phyloP scores from a whole-genome alignment of 1,140 invertebrate species.

The Aphelenchoides avenae region DNA sequence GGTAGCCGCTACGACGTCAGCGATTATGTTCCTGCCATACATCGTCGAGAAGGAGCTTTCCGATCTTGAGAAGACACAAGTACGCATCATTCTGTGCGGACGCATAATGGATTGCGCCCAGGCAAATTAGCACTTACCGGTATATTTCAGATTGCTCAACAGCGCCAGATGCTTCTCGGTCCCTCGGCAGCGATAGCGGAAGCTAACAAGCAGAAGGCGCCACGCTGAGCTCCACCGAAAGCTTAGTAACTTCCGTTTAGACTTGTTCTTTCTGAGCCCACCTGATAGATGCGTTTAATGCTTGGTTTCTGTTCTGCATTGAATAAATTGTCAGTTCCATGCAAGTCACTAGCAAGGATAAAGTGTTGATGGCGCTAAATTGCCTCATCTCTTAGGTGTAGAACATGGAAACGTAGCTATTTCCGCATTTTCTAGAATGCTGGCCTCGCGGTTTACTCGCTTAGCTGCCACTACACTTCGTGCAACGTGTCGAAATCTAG shows the following conservation, averaged over 20 bases:
- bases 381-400: too few species aligned
- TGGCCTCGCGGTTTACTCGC: too few species aligned
- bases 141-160: constrained; percentile 46
- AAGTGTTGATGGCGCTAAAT: too few species aligned
- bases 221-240: too few species aligned
- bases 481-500: too few species aligned
- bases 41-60: constrained; percentile 54
- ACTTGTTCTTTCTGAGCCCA: constrained; percentile 6
- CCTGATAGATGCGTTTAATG: neutral
- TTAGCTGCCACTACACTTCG: too few species aligned
- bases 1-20: constrained; percentile 47
- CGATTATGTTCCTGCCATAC: constrained; percentile 55
- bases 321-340: too few species aligned
- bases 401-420: too few species aligned
- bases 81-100: constrained; percentile 11
- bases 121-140: constrained; percentile 8
- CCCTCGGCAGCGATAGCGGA: constrained; percentile 21
- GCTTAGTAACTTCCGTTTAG: neutral
- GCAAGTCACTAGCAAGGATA: neutral
- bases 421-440: too few species aligned
- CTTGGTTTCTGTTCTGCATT: neutral
- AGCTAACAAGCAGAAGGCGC: too few species aligned
- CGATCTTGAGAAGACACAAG: constrained; percentile 54
- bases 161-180: constrained; percentile 58
- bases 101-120: constrained; percentile 10